A percentile compares a stretch with the other conserved stretches of the same genome.
Evolutionary conservation across 2,113 vertebrate species (phyloP).

Genomic region (Pardalotus punctatus): DNA sequence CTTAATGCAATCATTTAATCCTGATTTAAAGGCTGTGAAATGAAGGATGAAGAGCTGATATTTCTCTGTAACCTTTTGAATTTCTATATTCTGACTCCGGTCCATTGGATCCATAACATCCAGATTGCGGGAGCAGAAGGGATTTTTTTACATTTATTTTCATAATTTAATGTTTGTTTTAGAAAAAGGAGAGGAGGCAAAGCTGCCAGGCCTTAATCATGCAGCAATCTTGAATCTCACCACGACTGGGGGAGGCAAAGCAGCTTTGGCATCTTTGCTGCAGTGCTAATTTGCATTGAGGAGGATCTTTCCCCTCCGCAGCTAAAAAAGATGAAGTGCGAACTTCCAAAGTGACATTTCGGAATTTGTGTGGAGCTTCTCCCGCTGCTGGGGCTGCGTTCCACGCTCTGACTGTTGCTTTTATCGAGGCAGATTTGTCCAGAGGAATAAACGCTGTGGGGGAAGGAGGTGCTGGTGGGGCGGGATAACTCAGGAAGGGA

Average conservation of each 20-base stretch:
- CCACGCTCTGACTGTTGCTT: neutral
- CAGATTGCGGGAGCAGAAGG: conserved; percentile 45
- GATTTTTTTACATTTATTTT: conserved; percentile 63
- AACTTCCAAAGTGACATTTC: conserved; percentile 63
- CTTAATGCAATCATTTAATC: conserved; percentile 20
- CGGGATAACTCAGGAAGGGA: neutral
- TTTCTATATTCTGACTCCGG: conserved; percentile 33
- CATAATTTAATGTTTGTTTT: conserved; percentile 68
- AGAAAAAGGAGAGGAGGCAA: conserved; percentile 51
- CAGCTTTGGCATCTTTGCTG: conserved; percentile 55
- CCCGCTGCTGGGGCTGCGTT: neutral
- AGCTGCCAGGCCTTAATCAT: conserved; percentile 63
- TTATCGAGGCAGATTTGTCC: neutral
- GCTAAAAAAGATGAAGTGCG: conserved; percentile 64
- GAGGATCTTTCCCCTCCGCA: conserved; percentile 57
- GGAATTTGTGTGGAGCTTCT: conserved; percentile 33
- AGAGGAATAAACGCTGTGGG: neutral
- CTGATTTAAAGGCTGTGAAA: conserved; percentile 45
- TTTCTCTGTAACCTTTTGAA: conserved; percentile 43
- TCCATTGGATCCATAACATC: conserved; percentile 39
- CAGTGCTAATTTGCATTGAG: conserved; percentile 60
- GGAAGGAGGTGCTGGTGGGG: neutral
- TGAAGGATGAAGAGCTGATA: conserved; percentile 45
- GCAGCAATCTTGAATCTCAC: conserved; percentile 45
- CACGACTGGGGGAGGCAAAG: conserved; percentile 43